phyloP scores from a whole-genome alignment of 2,113 vertebrate genomes.

The Gobio gobio region DNA sequence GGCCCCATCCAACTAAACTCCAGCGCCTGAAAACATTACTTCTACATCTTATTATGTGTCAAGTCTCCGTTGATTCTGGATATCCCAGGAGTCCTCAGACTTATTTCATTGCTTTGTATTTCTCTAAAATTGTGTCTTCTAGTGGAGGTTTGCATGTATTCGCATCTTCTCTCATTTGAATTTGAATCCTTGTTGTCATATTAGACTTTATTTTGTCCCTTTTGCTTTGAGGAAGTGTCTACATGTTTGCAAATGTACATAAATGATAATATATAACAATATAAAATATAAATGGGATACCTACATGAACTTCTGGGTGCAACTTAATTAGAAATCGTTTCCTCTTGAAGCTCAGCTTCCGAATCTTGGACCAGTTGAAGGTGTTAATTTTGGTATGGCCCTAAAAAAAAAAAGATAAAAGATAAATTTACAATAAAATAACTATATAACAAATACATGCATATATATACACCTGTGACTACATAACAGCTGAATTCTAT shows the following conservation, averaged over 20 bases:
- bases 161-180: not conserved
- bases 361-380: conserved; percentile 98
- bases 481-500: not conserved
- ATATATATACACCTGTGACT: not conserved
- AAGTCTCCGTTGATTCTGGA: not conserved
- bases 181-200: not conserved
- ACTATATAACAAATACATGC: not conserved
- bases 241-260: not conserved
- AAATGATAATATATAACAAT: not conserved
- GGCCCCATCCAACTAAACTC: not conserved
- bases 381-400: conserved; percentile 96
- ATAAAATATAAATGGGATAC: conserved; percentile 58
- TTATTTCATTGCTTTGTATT: not conserved
- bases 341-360: conserved; percentile 97
- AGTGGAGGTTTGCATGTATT: not conserved
- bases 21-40: not conserved
- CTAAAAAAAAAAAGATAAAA: conserved; percentile 67
- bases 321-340: conserved; percentile 96
- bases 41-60: not conserved
- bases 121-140: not conserved
- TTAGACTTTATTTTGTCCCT: not conserved
- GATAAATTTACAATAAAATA: too few species aligned
- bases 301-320: conserved; percentile 91
- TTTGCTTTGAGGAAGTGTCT: not conserved
- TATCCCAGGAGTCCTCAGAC: not conserved